Evolutionary conservation across 2,797 vertebrate species (phyloP).

Genomic region (Micrastur ruficollis): DNA sequence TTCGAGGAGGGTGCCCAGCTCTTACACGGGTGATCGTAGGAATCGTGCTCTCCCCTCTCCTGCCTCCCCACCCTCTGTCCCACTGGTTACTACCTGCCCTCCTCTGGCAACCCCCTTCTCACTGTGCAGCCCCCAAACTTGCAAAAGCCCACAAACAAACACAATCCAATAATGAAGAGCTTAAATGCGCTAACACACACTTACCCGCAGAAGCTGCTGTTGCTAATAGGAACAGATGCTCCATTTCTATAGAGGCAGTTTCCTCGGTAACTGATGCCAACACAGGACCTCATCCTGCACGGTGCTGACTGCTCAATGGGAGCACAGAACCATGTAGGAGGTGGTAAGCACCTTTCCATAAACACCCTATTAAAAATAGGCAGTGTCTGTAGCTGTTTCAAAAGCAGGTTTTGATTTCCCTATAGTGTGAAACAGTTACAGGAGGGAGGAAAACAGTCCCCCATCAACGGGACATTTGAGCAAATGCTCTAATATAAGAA

Average conservation of each 20-base stretch:
- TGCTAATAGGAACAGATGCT: conserved; percentile 56
- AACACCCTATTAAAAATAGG: background rate
- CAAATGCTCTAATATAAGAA: background rate
- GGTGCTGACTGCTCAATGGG: background rate
- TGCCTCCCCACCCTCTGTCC: background rate
- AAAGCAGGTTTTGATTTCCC: background rate
- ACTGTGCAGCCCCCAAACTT: rapidly evolving
- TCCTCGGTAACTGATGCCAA: background rate
- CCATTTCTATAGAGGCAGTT: background rate
- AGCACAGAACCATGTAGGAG: background rate
- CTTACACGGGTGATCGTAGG: rapidly evolving
- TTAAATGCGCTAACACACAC: background rate
- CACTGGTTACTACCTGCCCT: rapidly evolving
- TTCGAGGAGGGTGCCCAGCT: background rate
- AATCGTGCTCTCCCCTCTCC: background rate
- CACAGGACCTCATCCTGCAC: background rate
- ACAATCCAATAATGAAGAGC: background rate
- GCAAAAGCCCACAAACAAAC: background rate
- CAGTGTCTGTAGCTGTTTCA: background rate
- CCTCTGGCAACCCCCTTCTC: background rate
- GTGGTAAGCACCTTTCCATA: background rate
- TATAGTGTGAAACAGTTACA: background rate
- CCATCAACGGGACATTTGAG: background rate
- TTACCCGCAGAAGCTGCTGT: background rate
- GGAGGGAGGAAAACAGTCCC: background rate